Evolutionary conservation across 2,113 vertebrate genomes (phyloP), one percentile per base, ranked within the genome.

Genomic region (Cheilinus undulatus): DNA sequence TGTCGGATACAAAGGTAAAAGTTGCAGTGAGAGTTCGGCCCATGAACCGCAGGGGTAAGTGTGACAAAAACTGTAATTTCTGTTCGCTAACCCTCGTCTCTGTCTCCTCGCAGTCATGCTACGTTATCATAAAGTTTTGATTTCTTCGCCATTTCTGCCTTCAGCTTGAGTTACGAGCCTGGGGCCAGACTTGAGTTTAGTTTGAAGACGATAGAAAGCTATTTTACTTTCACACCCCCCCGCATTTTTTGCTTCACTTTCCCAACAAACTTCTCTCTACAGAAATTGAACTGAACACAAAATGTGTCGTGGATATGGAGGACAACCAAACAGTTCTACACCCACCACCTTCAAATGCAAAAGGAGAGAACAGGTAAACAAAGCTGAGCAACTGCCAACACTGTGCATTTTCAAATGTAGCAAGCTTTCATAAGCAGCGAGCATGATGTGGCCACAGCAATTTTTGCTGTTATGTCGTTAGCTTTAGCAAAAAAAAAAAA

Each of bases 251-350:
- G 30, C 74, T 72, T 71, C 19, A 80, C 81, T 81, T 65, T 72
- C 40, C 27, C 28, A 50, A 81, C 73, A 62, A 77, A 82, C 83
- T 63, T 89, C 54, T 80, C 62, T 84, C 84, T 93, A 92, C 95
- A 99, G 97, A 99, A 91, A 94, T 97, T 89, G 97, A 99, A 66
- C 94, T 99, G 91, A 98, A 96, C 85, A 98, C 97, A 78, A 99
- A 99, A 93, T 99, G 97, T 88, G 95, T 99, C 88, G 95, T 99
- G 94, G 97, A 99, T 53, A 98, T 99, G 97, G 96, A 99, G 89
- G 96, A 97, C 78, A 99, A 99, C 79, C 97, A 99, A 72, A 97
- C 97, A 1, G 93, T 99, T 50, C 94, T 99, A 62, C 95, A 97
- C 91, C 95, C 97, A 22, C 97, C 97, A 58, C 96, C 97, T 73